A percentile compares a stretch with the other conserved stretches of the same genome.
phyloP scores from a whole-genome alignment of 1,140 invertebrate species.

The Magallana gigas region DNA sequence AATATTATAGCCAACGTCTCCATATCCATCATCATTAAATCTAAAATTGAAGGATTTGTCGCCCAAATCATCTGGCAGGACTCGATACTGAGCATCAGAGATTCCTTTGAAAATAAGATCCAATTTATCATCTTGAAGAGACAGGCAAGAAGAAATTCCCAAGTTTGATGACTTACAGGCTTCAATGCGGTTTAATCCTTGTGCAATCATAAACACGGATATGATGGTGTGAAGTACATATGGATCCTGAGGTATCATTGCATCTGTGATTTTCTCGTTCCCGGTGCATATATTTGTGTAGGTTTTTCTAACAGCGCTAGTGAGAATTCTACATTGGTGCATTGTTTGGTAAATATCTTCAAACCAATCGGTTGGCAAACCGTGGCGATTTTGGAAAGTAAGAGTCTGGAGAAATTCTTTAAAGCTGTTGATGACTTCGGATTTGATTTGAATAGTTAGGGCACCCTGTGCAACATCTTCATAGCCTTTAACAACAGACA shows the following conservation, averaged over 20 bases:
- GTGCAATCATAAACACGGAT: slow-evolving; percentile 77
- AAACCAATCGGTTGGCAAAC: slow-evolving; percentile 85
- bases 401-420: slow-evolving; percentile 72
- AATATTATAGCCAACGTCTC: slow-evolving; percentile 74
- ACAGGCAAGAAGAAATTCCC: slow-evolving; percentile 69
- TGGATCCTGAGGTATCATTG: slow-evolving; percentile 73
- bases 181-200: slow-evolving; percentile 76
- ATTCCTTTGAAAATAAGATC: slow-evolving; percentile 73
- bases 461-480: slow-evolving; percentile 88
- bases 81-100: slow-evolving; percentile 71
- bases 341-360: slow-evolving; percentile 88
- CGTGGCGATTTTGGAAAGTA: slow-evolving; percentile 68
- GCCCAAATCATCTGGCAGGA: slow-evolving; percentile 68
- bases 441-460: slow-evolving; percentile 86
- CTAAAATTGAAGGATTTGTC: slow-evolving; percentile 69
- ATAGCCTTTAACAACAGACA: slow-evolving; percentile 84
- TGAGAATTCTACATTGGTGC: slow-evolving; percentile 83
- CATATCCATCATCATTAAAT: slow-evolving; percentile 74
- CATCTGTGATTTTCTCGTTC: slow-evolving; percentile 70
- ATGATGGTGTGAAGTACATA: slow-evolving; percentile 79
- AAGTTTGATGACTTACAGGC: slow-evolving; percentile 68
- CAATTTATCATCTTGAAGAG: slow-evolving; percentile 60
- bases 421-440: slow-evolving; percentile 80
- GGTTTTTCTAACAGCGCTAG: slow-evolving; percentile 63
- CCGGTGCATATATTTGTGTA: slow-evolving; percentile 69